Conservation (phyloP, 2,113 vertebrate species). For the Gavia stellata region DNA sequence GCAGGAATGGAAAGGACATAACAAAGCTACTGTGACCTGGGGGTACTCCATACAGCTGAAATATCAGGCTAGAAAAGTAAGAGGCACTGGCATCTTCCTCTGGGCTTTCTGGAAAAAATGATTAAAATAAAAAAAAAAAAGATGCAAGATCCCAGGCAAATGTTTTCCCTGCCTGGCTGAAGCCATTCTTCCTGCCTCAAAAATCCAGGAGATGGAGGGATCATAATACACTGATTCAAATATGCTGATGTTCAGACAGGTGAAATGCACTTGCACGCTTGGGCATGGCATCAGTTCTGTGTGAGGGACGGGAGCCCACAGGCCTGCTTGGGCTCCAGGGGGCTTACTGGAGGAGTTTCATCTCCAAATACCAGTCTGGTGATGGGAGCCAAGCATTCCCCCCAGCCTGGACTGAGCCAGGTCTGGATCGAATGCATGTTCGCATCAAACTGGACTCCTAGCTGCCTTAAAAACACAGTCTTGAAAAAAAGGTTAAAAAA, state of each 20-base stretch:
- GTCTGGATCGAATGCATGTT: neutral
- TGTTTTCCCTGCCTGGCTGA: neutral
- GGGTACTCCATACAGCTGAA: neutral
- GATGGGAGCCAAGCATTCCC: neutral
- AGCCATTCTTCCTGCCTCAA: neutral
- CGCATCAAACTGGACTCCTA: neutral
- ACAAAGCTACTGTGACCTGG: neutral
- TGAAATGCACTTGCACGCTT: neutral
- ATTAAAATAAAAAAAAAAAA: neutral
- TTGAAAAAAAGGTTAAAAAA: constrained; percentile 12
- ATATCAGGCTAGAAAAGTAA: neutral
- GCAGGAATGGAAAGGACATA: neutral
- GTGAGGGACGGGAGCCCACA: neutral
- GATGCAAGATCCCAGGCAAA: neutral
- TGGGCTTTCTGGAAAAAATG: neutral
- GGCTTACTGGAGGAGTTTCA: neutral
- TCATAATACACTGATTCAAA: neutral
- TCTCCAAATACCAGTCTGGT: neutral
- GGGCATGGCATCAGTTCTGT: neutral
- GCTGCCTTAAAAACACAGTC: neutral
- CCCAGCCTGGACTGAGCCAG: neutral
- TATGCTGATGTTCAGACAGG: neutral
- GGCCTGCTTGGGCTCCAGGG: constrained; percentile 17
- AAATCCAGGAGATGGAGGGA: neutral
- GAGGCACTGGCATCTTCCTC: neutral